A percentile compares a stretch with the other conserved stretches of the same genome.
Evolutionary conservation across 2,888 invertebrate species (phyloP).

Genomic region (Ditula angustiorana): DNA sequence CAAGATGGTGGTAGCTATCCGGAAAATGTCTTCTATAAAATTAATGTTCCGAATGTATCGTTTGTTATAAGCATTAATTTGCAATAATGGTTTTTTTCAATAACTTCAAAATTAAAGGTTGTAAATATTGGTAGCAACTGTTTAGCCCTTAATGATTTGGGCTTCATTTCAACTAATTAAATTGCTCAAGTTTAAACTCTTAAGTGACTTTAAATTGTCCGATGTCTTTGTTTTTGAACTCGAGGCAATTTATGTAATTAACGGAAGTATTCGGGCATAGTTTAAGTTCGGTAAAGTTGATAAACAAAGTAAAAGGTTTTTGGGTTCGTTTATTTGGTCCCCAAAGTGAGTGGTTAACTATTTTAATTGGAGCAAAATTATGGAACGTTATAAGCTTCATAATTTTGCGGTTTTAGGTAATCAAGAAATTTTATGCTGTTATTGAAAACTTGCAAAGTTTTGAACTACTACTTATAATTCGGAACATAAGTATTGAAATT

Average conservation of each 20-base stretch:
- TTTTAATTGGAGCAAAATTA: not conserved
- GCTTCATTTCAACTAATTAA: not conserved
- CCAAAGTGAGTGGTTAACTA: not conserved
- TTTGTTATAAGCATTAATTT: too few relatives aligned
- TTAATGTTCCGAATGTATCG: too few relatives aligned
- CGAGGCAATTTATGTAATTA: constrained; percentile 2
- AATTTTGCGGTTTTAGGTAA: not conserved
- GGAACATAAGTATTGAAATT: not conserved
- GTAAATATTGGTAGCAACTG: not conserved
- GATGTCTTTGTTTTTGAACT: constrained; percentile 9
- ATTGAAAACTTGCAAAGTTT: not conserved
- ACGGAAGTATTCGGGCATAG: not conserved
- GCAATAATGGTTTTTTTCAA: too few relatives aligned
- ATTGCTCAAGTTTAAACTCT: constrained; percentile 5
- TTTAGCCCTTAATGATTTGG: not conserved
- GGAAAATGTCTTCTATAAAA: too few relatives aligned
- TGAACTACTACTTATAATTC: too few relatives aligned
- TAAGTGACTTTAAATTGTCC: constrained; percentile 1
- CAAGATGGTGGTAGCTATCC: too few relatives aligned
- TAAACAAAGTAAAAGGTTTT: not conserved
- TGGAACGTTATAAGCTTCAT: not conserved
- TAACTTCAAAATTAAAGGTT: not conserved
- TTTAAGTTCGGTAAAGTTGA: constrained; percentile 11
- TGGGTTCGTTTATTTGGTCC: not conserved
- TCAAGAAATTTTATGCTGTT: not conserved